phyloP scores from a whole-genome alignment of 2,888 invertebrate genomes.

The Myopa testacea region DNA sequence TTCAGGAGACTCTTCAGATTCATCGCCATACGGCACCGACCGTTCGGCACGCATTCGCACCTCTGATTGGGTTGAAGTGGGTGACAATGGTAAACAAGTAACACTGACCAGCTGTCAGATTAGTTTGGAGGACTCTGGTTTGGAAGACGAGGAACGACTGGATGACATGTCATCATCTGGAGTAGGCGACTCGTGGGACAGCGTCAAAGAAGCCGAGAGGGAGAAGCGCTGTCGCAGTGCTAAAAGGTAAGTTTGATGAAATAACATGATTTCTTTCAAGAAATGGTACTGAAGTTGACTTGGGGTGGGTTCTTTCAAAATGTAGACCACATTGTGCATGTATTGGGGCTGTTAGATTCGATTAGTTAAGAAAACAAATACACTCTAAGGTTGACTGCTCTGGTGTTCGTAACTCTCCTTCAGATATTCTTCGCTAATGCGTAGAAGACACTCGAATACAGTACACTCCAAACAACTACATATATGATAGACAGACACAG shows the following conservation, averaged over 20 bases:
- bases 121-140: slow-evolving; percentile 70
- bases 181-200: slow-evolving; percentile 69
- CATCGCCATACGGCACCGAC: slow-evolving; percentile 67
- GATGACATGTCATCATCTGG: slow-evolving; percentile 68
- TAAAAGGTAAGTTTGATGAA: slow-evolving; percentile 59
- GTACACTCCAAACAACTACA: no score
- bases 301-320: no score
- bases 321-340: no score
- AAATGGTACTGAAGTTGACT: no score
- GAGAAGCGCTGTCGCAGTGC: slow-evolving; percentile 60
- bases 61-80: slow-evolving; percentile 73
- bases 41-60: slow-evolving; percentile 66
- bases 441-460: slow-evolving; percentile 19
- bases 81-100: slow-evolving; percentile 71
- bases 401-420: not conserved
- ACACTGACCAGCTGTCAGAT: slow-evolving; percentile 72
- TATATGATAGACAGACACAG: slow-evolving; percentile 1
- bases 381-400: not conserved
- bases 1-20: slow-evolving; percentile 67
- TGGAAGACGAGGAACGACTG: slow-evolving; percentile 68
- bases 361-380: no score
- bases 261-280: not conserved
- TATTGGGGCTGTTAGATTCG: no score
- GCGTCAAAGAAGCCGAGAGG: slow-evolving; percentile 67
- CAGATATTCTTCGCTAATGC: slow-evolving; percentile 13